These are phyloP conservation scores for Balearica regulorum DNA, from an alignment of 2,797 vertebrate species.

Conservation along the genomic window DNA sequence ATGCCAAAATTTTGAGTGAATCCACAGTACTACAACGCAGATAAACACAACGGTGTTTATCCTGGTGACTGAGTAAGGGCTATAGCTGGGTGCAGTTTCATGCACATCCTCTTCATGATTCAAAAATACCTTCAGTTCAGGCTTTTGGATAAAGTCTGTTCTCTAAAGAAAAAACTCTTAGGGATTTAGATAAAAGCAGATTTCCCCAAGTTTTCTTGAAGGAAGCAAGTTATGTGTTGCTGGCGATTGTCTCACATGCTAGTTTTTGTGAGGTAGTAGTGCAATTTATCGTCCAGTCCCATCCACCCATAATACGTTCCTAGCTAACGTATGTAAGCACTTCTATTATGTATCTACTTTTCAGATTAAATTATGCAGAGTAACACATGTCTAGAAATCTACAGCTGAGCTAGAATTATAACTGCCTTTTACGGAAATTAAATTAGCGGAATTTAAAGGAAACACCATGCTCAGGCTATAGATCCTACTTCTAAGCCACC, in stretches of 20 bases:
- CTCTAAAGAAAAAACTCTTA: not conserved
- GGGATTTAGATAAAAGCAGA: not conserved
- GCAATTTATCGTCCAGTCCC: not conserved
- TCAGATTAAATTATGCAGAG: not conserved
- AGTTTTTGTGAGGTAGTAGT: not conserved
- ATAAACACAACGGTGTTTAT: not conserved
- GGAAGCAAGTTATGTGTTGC: not conserved
- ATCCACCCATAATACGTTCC: not conserved
- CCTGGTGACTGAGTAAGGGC: not conserved
- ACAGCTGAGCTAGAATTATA: not conserved
- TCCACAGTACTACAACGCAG: rapidly evolving
- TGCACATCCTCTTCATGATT: rapidly evolving
- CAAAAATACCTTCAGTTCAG: not conserved
- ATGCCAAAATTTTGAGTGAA: not conserved
- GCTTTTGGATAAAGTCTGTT: not conserved
- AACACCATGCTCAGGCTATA: not conserved
- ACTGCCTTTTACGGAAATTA: not conserved
- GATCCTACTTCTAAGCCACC: not conserved
- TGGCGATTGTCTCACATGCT: not conserved
- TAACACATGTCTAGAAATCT: not conserved
- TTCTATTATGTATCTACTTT: not conserved
- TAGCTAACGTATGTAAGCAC: rapidly evolving
- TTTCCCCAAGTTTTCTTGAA: not conserved
- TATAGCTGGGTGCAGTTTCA: not conserved
- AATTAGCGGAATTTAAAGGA: not conserved